These are phyloP conservation scores for Channallabes apus DNA, from an alignment of 2,797 vertebrate species.

Conservation along the genomic window DNA sequence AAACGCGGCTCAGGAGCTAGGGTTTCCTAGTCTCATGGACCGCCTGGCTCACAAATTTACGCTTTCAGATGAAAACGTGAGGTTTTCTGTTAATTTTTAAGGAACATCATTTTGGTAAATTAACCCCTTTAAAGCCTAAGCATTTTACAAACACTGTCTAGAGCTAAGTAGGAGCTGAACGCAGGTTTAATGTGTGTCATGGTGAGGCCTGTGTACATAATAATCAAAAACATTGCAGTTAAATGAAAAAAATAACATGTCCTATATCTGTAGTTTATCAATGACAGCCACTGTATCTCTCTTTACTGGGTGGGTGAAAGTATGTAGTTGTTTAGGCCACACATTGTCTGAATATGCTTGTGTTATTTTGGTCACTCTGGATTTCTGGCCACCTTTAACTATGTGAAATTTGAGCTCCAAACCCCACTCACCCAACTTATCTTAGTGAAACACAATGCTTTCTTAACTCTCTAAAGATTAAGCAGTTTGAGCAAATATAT, in stretches of 20 bases:
- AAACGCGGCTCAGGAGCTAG: neutral
- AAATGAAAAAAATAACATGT: neutral
- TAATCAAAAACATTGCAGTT: neutral
- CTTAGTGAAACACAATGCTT: conserved; percentile 43
- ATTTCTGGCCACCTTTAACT: conserved; percentile 63
- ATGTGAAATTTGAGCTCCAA: conserved; percentile 64
- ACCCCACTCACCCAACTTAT: conserved; percentile 56
- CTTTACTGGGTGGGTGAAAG: neutral
- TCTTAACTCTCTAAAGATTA: conserved; percentile 48
- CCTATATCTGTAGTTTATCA: no score
- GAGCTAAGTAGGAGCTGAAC: neutral
- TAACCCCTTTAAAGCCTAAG: neutral
- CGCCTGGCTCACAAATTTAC: neutral
- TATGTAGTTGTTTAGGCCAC: conserved; percentile 35
- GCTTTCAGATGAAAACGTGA: no score
- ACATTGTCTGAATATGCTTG: conserved; percentile 73
- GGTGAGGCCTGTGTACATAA: no score
- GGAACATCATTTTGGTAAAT: neutral
- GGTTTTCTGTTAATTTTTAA: neutral
- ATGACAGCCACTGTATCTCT: neutral
- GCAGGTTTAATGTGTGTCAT: neutral
- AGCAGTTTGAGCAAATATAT: neutral
- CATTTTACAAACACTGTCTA: neutral
- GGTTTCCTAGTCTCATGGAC: neutral
- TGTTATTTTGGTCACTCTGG: conserved; percentile 73